These are phyloP conservation scores for Coelinius sp. DNA, from an alignment of 2,888 invertebrate species.

Conservation along the genomic window DNA sequence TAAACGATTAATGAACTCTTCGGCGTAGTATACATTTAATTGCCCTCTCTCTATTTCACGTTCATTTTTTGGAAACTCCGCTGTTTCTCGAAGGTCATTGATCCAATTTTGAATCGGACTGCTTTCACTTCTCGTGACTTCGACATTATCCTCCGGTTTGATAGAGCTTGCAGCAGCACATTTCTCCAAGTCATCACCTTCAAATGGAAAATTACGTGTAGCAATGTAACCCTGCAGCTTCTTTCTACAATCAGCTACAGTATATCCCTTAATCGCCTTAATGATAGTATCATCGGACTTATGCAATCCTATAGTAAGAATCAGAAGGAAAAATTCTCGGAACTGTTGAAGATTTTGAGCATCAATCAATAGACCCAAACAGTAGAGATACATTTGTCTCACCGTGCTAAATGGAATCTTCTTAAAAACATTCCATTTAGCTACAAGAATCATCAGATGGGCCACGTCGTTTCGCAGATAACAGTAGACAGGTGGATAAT, in stretches of 20 bases:
- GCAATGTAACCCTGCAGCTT: neutral
- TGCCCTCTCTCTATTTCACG: neutral
- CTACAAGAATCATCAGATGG: neutral
- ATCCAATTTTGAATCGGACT: neutral
- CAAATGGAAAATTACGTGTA: neutral
- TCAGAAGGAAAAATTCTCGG: neutral
- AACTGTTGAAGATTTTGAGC: neutral
- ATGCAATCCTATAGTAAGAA: neutral
- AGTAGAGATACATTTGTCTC: neutral
- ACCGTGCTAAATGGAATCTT: neutral
- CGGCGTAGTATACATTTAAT: neutral
- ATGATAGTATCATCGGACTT: neutral
- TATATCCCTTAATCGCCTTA: neutral
- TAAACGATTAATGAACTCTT: neutral
- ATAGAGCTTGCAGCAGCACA: no score
- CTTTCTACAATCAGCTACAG: neutral
- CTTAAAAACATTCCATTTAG: constrained; percentile 1
- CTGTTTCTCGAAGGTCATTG: neutral
- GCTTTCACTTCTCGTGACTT: neutral
- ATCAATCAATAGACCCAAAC: neutral
- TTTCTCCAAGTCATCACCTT: neutral
- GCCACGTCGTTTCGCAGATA: neutral
- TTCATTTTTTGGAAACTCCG: neutral
- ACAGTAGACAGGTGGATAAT: neutral
- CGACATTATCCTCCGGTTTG: neutral